Evolutionary conservation across 37 sponge, comb jelly and placozoan genomes (phyloP), one percentile per base, ranked within the genome.

Genomic region (Mnemiopsis leidyi): DNA sequence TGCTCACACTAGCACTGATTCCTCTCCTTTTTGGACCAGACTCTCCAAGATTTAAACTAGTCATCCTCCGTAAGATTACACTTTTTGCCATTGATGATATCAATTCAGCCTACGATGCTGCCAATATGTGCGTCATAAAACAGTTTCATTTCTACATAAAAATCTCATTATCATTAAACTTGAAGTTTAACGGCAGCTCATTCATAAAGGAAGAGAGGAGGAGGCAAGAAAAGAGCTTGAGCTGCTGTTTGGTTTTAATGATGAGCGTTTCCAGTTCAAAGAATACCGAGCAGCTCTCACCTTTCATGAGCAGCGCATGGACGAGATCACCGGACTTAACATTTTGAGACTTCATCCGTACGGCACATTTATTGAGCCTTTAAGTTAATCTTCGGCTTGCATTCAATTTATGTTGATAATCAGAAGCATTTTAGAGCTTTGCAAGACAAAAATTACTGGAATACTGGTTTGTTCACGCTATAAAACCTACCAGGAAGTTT

Each of bases 401-500:
- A 18, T 48, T n/a, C n/a, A n/a, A n/a, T n/a, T n/a, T n/a, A n/a
- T n/a, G n/a, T n/a, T n/a, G n/a, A n/a, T n/a, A n/a, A n/a, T n/a
- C n/a, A n/a, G n/a, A n/a, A n/a, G n/a, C n/a, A n/a, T n/a, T n/a
- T n/a, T n/a, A n/a, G n/a, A n/a, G n/a, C n/a, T n/a, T n/a, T n/a
- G n/a, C n/a, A n/a, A n/a, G n/a, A n/a, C n/a, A n/a, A n/a, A n/a
- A n/a, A n/a, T n/a, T n/a, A n/a, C n/a, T n/a, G n/a, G n/a, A n/a
- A n/a, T n/a, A n/a, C n/a, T n/a, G n/a, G n/a, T n/a, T n/a, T n/a
- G n/a, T n/a, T n/a, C n/a, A n/a, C n/a, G n/a, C n/a, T n/a, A n/a
- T n/a, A n/a, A n/a, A n/a, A n/a, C n/a, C n/a, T n/a, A 5, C 23
- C 90, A 85, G 90, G 48, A 85, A 40, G 90, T 85, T 85, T 85